Evolutionary conservation across 2,797 vertebrate genomes (phyloP), one percentile per base, ranked within the genome.

Genomic region (Amphiprion clarkii): DNA sequence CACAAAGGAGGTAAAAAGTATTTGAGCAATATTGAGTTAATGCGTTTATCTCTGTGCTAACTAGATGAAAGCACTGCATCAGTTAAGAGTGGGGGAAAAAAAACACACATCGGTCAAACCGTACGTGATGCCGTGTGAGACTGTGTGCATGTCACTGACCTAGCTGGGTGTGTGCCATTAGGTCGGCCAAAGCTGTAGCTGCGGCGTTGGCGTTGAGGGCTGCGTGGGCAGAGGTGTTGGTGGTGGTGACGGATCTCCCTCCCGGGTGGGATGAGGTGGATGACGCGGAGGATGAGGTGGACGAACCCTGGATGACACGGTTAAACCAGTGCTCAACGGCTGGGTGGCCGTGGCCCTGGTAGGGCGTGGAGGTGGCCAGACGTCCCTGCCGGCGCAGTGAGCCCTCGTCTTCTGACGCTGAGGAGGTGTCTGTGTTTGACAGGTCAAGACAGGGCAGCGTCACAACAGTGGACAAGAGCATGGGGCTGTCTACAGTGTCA

Each of bases 371-470:
- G 90, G 96, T 96, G 92, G 95, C 85, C 88, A 96, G 94, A 89
- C 94, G 96, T 93, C 96, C 96, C 74, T 96, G 96, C 78, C 95
- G 96, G 80, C 95, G 96, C 83, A 97, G 96, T 56, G 97, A 97
- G 86, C 97, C 97, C 94, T 99, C 98, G 92, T 99, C 98, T 95
- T 99, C 98, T 55, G 98, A 99, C 56, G 98, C 97, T 58, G 98
- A 99, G 59, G 98, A 99, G 60, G 98, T 99, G 96, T 99, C 98
- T 99, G 96, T 90, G 88, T 90, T 86, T 70, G 60, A 93, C 93
- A 90, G 95, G 95, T 87, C 63, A 84, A 85, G 82, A 89, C 82
- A 90, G 83, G 83, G 76, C 66, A 83, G 78, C 67, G 71, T 89
- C 82, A 90, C 40, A 90, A 86, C 29, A 83, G 58, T 59, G 76